These are phyloP conservation scores for Dermochelys coriacea DNA, from an alignment of 2,797 vertebrate species.

Conservation along the genomic window DNA sequence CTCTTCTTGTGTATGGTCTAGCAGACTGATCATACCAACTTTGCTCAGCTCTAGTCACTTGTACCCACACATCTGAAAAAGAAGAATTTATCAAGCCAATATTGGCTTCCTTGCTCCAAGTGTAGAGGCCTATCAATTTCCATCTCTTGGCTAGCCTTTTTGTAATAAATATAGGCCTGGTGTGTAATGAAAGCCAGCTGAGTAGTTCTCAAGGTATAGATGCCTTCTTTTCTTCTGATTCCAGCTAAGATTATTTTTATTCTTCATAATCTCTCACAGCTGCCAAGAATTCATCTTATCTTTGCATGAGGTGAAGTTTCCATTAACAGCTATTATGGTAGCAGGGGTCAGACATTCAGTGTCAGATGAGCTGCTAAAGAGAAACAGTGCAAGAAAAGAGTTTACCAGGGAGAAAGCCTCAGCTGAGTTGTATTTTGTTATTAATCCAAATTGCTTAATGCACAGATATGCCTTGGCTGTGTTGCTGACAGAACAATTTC, in stretches of 20 bases:
- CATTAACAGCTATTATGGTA: slow-evolving; percentile 86
- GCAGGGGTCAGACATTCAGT: slow-evolving; percentile 80
- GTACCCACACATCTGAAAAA: slow-evolving; percentile 54
- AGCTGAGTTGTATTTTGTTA: slow-evolving; percentile 71
- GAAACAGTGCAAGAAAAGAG: slow-evolving; percentile 72
- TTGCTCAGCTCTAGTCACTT: slow-evolving; percentile 72
- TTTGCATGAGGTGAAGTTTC: slow-evolving; percentile 94
- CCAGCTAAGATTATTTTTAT: slow-evolving; percentile 88
- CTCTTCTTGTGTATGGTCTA: slow-evolving; percentile 17
- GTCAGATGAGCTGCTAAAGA: slow-evolving; percentile 80
- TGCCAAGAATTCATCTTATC: slow-evolving; percentile 90
- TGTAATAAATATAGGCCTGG: slow-evolving; percentile 86
- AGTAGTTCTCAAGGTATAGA: slow-evolving; percentile 87
- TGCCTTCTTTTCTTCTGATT: slow-evolving; percentile 89
- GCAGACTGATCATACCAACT: slow-evolving; percentile 52
- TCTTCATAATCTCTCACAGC: slow-evolving; percentile 91
- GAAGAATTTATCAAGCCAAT: slow-evolving; percentile 77
- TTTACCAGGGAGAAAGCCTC: slow-evolving; percentile 58
- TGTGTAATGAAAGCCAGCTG: slow-evolving; percentile 91
- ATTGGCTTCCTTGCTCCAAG: slow-evolving; percentile 63
- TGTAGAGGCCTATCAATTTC: slow-evolving; percentile 79
- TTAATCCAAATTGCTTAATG: slow-evolving; percentile 50
- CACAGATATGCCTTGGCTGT: slow-evolving; percentile 15
- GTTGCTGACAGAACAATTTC: slow-evolving; percentile 44
- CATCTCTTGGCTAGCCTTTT: slow-evolving; percentile 85